These are phyloP conservation scores for Ciconia nigra DNA, from an alignment of 2,797 vertebrate species.

Conservation along the genomic window DNA sequence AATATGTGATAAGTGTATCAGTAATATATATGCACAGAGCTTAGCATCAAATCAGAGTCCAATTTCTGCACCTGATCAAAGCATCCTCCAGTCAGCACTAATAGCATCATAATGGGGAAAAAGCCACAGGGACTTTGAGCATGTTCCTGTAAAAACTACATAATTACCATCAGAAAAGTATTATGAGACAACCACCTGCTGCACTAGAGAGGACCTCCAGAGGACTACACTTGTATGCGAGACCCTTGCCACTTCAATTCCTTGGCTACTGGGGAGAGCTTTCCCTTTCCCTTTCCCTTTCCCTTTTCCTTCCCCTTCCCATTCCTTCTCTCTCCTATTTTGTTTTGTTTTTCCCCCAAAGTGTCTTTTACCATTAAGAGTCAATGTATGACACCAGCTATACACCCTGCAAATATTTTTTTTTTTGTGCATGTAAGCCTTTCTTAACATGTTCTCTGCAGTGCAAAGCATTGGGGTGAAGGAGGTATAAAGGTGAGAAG, in stretches of 20 bases:
- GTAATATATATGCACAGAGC: not conserved
- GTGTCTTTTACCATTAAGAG: not conserved
- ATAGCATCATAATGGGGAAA: not conserved
- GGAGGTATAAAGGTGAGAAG: not conserved
- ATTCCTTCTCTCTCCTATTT: not conserved
- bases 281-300: not conserved
- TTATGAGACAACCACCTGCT: not conserved
- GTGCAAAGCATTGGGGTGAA: not conserved
- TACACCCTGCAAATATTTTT: not conserved
- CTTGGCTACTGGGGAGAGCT: not conserved
- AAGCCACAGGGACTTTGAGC: rapidly evolving
- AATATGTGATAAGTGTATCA: not conserved
- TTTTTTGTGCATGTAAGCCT: not conserved
- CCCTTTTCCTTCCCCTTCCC: not conserved
- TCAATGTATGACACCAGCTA: not conserved
- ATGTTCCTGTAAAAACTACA: not conserved
- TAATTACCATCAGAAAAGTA: not conserved
- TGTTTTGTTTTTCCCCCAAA: not conserved
- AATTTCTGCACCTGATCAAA: not conserved
- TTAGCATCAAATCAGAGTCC: not conserved
- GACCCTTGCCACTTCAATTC: not conserved
- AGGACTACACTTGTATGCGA: rapidly evolving
- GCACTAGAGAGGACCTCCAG: not conserved
- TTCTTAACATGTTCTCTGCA: not conserved
- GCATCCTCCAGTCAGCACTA: not conserved